phyloP scores from a whole-genome alignment of 2,797 vertebrate genomes.

The Alosa sapidissima region DNA sequence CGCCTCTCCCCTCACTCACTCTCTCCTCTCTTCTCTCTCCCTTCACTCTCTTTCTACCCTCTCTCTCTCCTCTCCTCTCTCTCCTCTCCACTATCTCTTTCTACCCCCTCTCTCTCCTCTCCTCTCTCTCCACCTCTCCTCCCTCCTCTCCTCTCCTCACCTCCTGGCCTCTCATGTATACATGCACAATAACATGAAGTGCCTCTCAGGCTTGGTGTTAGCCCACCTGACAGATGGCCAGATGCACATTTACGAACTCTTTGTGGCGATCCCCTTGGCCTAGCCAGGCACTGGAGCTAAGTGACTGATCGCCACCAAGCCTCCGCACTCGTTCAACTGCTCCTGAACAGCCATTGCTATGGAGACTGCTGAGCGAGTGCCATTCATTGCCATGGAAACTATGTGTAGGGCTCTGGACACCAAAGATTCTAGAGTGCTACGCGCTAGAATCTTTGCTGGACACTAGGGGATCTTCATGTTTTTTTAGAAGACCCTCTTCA shows the following conservation, averaged over 20 bases:
- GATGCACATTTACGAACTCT: not conserved
- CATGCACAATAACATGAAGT: slow-evolving; percentile 22
- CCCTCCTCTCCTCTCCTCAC: not conserved
- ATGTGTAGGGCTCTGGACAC: slow-evolving; percentile 49
- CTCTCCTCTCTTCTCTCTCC: slow-evolving; percentile 15
- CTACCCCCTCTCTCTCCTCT: no score
- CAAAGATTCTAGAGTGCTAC: not conserved
- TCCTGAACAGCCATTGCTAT: slow-evolving; percentile 57
- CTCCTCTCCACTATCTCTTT: not conserved
- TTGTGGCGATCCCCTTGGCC: slow-evolving; percentile 15
- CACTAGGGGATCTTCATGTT: slow-evolving; percentile 44
- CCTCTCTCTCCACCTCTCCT: no score
- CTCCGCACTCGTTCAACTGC: slow-evolving; percentile 44
- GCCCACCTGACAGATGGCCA: slow-evolving; percentile 21
- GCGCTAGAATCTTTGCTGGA: slow-evolving; percentile 23
- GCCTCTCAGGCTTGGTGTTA: slow-evolving; percentile 8
- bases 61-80: not conserved
- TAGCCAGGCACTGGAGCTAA: slow-evolving; percentile 40
- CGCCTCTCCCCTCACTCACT: not conserved
- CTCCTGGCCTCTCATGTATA: slow-evolving; percentile 44
- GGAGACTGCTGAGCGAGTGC: slow-evolving; percentile 55
- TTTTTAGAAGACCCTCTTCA: slow-evolving; percentile 11
- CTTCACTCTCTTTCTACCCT: not conserved
- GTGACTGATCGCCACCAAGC: slow-evolving; percentile 31
- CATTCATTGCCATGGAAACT: slow-evolving; percentile 62